These are phyloP conservation scores for Neomorphus geoffroyi DNA, from an alignment of 2,797 vertebrate genomes.

Conservation along the genomic window DNA sequence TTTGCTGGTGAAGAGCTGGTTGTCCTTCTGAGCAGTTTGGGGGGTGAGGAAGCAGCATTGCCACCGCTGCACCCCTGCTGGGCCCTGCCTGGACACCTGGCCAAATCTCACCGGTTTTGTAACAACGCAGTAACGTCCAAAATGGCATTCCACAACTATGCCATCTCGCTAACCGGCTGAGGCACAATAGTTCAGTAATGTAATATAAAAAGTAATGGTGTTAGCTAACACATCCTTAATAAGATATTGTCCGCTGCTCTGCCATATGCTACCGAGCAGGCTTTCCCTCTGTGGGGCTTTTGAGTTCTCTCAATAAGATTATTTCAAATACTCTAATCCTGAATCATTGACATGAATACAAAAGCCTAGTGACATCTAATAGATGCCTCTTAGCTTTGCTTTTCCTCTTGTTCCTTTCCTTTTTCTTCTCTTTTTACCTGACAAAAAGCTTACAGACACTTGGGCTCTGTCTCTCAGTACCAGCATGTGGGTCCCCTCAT, in stretches of 20 bases:
- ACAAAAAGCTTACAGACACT: constrained; percentile 86
- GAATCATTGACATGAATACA: constrained; percentile 90
- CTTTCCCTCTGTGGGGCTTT: constrained; percentile 79
- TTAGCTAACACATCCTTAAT: constrained; percentile 84
- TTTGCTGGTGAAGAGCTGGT: background rate
- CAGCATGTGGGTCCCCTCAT: constrained; percentile 81
- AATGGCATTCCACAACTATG: constrained; percentile 64
- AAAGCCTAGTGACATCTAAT: constrained; percentile 89
- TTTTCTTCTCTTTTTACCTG: constrained; percentile 83
- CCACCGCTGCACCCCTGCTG: background rate
- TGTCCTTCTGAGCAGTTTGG: background rate
- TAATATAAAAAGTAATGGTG: constrained; percentile 79
- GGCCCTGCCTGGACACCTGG: background rate
- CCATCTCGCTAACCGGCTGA: constrained; percentile 71
- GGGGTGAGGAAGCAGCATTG: background rate
- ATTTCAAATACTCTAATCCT: constrained; percentile 90
- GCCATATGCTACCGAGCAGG: constrained; percentile 80
- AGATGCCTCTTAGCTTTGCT: constrained; percentile 86
- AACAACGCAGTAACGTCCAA: background rate
- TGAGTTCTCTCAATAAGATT: constrained; percentile 88
- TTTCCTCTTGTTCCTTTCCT: constrained; percentile 82
- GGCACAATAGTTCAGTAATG: constrained; percentile 78
- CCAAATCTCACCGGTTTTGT: constrained; percentile 25
- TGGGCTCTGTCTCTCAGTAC: constrained; percentile 78
- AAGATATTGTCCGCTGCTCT: constrained; percentile 82